Conservation (phyloP, 2,113 vertebrate genomes). For the Prolemur simus region DNA sequence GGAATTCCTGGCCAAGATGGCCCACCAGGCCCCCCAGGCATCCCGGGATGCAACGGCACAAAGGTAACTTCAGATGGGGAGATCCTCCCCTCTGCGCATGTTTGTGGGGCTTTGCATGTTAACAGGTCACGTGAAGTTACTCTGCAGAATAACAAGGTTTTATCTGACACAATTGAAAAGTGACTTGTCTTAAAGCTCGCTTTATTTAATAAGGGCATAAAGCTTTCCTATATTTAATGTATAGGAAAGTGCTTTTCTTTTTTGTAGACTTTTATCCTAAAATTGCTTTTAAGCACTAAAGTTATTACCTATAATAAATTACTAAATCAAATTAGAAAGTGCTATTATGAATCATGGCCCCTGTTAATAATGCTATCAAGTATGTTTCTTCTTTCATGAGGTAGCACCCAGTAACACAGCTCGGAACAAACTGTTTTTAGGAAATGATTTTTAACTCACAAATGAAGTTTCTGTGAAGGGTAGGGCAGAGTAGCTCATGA, state of each 20-base stretch:
- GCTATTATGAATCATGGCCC: accelerated
- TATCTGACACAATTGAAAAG: background rate
- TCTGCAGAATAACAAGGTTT: background rate
- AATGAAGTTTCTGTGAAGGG: background rate
- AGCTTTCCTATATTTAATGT: background rate
- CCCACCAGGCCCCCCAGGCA: constrained; percentile 91
- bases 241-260: background rate
- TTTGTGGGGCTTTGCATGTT: accelerated
- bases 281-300: background rate
- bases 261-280: background rate
- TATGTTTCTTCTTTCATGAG: accelerated
- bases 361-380: background rate
- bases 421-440: background rate
- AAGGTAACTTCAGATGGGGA: constrained; percentile 85
- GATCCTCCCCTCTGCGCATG: background rate
- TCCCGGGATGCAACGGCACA: constrained; percentile 98
- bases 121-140: accelerated
- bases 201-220: background rate
- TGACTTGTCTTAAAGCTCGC: background rate
- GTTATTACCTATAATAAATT: background rate
- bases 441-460: background rate
- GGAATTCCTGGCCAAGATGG: constrained; percentile 97
- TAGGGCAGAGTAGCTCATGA: accelerated
- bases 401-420: accelerated
- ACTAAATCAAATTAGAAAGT: background rate